Percentiles rank a stretch among this genome's conserved stretches.
phyloP scores from a whole-genome alignment of 1,140 invertebrate genomes.

The Drosophila varians region DNA sequence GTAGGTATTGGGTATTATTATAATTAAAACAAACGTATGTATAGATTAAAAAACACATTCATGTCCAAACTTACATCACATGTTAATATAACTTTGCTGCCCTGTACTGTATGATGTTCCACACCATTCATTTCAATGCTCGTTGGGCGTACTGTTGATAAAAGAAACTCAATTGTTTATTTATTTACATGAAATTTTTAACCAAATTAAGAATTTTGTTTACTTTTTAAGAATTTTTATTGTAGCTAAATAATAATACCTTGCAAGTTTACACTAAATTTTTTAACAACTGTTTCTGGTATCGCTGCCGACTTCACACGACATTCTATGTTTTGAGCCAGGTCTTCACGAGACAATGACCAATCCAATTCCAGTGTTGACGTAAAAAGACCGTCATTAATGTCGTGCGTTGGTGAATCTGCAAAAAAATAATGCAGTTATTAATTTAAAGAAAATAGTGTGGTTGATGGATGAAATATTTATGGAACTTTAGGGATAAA shows the following conservation, averaged over 20 bases:
- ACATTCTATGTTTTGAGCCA: slow-evolving; percentile 91
- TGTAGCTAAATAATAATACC: slow-evolving; percentile 87
- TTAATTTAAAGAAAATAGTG: too few species aligned
- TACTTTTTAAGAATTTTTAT: too few species aligned
- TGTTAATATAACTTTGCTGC: slow-evolving; percentile 89
- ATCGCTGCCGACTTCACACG: slow-evolving; percentile 90
- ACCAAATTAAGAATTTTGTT: too few species aligned
- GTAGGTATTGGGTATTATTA: too few species aligned
- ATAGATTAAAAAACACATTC: too few species aligned
- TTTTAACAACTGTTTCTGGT: slow-evolving; percentile 83
- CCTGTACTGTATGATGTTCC: slow-evolving; percentile 90
- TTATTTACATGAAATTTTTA: too few species aligned
- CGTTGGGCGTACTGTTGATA: slow-evolving; percentile 88
- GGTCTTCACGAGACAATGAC: slow-evolving; percentile 89
- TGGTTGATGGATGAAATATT: too few species aligned
- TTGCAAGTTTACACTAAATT: slow-evolving; percentile 91
- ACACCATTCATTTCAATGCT: slow-evolving; percentile 90
- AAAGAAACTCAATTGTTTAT: too few species aligned
- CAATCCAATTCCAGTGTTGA: slow-evolving; percentile 87
- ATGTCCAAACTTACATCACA: slow-evolving; percentile 85
- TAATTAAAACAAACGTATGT: too few species aligned
- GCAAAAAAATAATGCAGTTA: background rate
- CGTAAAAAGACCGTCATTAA: slow-evolving; percentile 86
- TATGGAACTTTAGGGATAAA: too few species aligned
- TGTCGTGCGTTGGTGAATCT: slow-evolving; percentile 79